These are phyloP conservation scores for Pseudopleuronectes americanus DNA, from an alignment of 2,797 vertebrate species.

Conservation along the genomic window DNA sequence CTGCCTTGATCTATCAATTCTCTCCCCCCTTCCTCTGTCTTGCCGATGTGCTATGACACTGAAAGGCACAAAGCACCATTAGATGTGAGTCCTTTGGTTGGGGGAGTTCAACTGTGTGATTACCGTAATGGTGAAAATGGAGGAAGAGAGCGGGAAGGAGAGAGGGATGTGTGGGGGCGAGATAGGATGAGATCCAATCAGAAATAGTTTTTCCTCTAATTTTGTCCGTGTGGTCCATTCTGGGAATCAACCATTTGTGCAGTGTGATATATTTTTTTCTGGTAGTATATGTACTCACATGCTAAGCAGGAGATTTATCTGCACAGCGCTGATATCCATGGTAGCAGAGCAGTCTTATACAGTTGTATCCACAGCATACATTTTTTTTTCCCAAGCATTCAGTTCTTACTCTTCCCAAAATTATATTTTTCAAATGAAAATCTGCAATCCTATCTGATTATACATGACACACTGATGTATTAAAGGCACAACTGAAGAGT, in stretches of 20 bases:
- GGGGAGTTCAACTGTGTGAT: constrained; percentile 52
- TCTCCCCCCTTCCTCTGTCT: constrained; percentile 34
- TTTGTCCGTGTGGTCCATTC: constrained; percentile 21
- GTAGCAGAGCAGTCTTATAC: constrained; percentile 31
- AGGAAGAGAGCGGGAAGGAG: constrained; percentile 9
- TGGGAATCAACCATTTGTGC: not conserved
- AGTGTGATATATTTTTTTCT: not conserved
- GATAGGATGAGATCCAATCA: constrained; percentile 22
- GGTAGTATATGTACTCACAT: constrained; percentile 7
- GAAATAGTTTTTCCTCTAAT: constrained; percentile 34
- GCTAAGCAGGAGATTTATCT: constrained; percentile 31
- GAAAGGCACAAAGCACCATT: constrained; percentile 49
- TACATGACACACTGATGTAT: not conserved
- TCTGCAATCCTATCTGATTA: not conserved
- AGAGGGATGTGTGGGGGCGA: constrained; percentile 6
- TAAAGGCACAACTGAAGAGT: not conserved
- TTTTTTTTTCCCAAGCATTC: not conserved
- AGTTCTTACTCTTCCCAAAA: not conserved
- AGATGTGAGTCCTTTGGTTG: constrained; percentile 46
- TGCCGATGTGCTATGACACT: constrained; percentile 37
- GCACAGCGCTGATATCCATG: constrained; percentile 42
- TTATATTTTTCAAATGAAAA: not conserved
- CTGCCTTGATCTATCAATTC: constrained; percentile 59
- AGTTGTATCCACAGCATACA: constrained; percentile 24
- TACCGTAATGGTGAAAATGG: constrained; percentile 62